Percentiles rank a stretch among this genome's conserved stretches.
Evolutionary conservation across 2,888 invertebrate species (phyloP).

Genomic region (Erebia palarica): DNA sequence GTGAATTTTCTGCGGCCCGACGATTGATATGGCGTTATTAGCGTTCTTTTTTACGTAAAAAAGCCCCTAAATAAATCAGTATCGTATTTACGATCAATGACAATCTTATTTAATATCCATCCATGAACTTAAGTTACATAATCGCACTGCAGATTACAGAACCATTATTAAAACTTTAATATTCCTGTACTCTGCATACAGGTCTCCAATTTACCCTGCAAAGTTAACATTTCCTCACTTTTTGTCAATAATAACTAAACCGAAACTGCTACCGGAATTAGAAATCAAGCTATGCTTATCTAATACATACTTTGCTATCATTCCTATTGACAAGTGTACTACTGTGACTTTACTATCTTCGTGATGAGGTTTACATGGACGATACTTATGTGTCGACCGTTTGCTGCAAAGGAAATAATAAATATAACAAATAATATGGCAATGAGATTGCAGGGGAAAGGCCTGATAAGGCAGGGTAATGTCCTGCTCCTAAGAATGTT

Average conservation of each 20-base stretch:
- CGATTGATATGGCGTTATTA: neutral
- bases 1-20: neutral
- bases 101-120: no score
- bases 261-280: slow-evolving; percentile 37
- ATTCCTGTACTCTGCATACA: neutral
- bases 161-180: neutral
- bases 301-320: slow-evolving; percentile 29
- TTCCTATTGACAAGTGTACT: slow-evolving; percentile 28
- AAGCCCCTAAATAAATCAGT: no score
- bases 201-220: neutral
- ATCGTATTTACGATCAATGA: no score
- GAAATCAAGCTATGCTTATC: slow-evolving; percentile 31
- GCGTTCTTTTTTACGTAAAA: no score
- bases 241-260: slow-evolving; percentile 13
- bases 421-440: slow-evolving; percentile 53
- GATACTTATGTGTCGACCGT: slow-evolving; percentile 49
- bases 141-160: no score
- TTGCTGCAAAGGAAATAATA: slow-evolving; percentile 53
- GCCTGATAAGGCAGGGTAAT: slow-evolving; percentile 60
- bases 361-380: slow-evolving; percentile 34
- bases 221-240: slow-evolving; percentile 2
- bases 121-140: no score
- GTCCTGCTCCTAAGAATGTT: slow-evolving; percentile 56
- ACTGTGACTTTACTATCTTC: slow-evolving; percentile 23
- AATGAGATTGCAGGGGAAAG: slow-evolving; percentile 52